Percentiles rank a stretch among this genome's conserved stretches.
Evolutionary conservation across 2,888 invertebrate genomes (phyloP).

Genomic region (Pollenia labialis): DNA sequence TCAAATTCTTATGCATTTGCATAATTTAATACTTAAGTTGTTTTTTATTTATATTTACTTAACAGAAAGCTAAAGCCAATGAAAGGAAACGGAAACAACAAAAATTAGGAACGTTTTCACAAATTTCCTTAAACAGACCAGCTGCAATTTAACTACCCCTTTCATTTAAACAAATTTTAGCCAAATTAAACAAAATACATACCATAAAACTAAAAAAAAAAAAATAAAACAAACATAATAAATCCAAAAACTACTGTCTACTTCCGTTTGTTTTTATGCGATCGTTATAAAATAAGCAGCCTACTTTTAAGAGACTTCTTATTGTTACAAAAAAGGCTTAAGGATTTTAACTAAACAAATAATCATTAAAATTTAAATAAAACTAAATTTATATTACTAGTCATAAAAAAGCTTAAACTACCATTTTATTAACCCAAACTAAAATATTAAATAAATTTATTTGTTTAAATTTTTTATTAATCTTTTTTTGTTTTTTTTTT

Average conservation of each 20-base stretch:
- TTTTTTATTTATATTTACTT: not conserved
- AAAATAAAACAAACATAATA: not conserved
- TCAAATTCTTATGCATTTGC: slow-evolving; percentile 30
- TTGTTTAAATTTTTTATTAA: slow-evolving; percentile 22
- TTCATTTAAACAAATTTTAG: too few species aligned
- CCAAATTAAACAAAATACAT: too few species aligned
- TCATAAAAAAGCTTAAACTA: slow-evolving; percentile 1
- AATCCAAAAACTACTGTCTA: not conserved
- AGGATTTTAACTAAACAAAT: not conserved
- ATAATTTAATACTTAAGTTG: slow-evolving; percentile 12
- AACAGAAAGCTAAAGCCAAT: too few species aligned
- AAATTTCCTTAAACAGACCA: too few species aligned
- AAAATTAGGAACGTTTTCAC: too few species aligned
- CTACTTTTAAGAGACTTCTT: not conserved
- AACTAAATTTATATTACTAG: not conserved
- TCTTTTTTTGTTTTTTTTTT: slow-evolving; percentile 34
- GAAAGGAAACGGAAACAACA: too few species aligned
- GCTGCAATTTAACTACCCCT: too few species aligned
- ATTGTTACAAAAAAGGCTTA: not conserved
- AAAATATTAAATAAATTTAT: not conserved
- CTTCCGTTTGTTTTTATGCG: not conserved
- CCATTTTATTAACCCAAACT: not conserved
- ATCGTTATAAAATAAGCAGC: too few species aligned
- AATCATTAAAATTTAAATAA: slow-evolving; percentile 12
- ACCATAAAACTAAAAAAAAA: too few species aligned